Conservation (phyloP, 30 jellyfish, hydroid and myxozoan species). For the Phacellophora camtschatica region DNA sequence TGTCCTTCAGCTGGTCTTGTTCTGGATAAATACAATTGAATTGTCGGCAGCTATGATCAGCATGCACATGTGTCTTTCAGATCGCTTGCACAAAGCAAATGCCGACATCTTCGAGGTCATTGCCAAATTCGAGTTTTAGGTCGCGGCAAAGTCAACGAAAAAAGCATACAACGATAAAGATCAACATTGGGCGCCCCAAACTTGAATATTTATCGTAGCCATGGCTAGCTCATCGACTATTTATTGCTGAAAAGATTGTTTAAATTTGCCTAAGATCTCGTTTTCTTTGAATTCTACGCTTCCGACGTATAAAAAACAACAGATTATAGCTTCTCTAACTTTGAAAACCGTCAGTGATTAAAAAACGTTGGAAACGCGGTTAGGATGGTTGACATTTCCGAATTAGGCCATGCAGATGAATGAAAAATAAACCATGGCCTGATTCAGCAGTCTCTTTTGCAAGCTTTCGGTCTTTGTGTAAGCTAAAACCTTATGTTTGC, state of each 20-base stretch:
- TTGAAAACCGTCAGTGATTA: slow-evolving; percentile 45
- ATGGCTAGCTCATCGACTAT: too few species aligned
- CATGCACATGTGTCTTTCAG: slow-evolving; percentile 53
- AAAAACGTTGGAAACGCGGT: slow-evolving; percentile 10
- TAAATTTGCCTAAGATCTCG: slow-evolving; percentile 31
- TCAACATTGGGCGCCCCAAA: too few species aligned
- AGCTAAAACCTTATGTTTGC: not conserved
- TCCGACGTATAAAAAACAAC: slow-evolving; percentile 58
- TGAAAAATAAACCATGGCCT: slow-evolving; percentile 28
- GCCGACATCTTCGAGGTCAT: slow-evolving; percentile 68
- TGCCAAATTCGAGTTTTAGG: slow-evolving; percentile 31
- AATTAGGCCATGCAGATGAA: slow-evolving; percentile 37
- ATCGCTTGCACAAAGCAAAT: slow-evolving; percentile 16
- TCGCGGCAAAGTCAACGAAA: slow-evolving; percentile 61
- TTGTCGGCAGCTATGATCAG: slow-evolving; percentile 45
- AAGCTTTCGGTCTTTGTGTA: slow-evolving; percentile 1
- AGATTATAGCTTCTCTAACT: slow-evolving; percentile 39
- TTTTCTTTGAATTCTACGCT: slow-evolving; percentile 24
- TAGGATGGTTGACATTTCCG: slow-evolving; percentile 26
- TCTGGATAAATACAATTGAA: slow-evolving; percentile 44
- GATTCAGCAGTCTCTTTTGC: slow-evolving; percentile 31
- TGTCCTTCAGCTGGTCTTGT: slow-evolving; percentile 54
- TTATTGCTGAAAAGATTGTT: slow-evolving; percentile 27
- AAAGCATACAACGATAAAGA: too few species aligned
- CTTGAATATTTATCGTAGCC: too few species aligned